Evolutionary conservation across 2,113 vertebrate genomes (phyloP).

Genomic region (Zootoca vivipara): DNA sequence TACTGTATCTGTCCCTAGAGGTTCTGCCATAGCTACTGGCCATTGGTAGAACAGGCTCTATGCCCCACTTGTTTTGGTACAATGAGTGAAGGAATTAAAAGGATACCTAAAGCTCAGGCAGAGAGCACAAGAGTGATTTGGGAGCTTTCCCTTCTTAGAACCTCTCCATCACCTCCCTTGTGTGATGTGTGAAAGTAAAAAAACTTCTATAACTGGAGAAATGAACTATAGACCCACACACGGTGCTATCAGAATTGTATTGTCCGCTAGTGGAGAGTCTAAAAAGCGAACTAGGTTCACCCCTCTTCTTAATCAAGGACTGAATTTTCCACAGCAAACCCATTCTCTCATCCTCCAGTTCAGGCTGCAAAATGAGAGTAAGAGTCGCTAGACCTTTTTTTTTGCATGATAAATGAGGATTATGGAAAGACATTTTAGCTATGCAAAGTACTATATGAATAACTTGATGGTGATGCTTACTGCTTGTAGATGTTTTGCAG

Average conservation of each 20-base stretch:
- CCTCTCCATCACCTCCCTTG: neutral
- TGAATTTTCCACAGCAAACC: neutral
- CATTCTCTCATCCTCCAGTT: neutral
- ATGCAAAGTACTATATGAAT: neutral
- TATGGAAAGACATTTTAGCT: neutral
- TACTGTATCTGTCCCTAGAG: neutral
- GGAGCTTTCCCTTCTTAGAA: conserved; percentile 1
- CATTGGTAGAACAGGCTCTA: neutral
- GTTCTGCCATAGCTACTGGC: neutral
- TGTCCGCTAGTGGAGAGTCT: neutral
- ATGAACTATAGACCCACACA: neutral
- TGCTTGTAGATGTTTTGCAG: neutral
- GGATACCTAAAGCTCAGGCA: neutral
- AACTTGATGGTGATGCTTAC: neutral
- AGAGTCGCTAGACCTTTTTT: neutral
- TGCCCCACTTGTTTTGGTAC: neutral
- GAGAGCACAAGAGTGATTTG: neutral
- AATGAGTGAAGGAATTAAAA: neutral
- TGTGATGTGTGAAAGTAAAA: neutral
- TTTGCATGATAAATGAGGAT: neutral
- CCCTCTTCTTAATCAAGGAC: neutral
- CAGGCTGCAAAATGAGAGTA: neutral
- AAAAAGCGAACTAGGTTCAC: neutral
- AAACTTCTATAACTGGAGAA: neutral
- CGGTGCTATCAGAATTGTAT: neutral